phyloP scores from a whole-genome alignment of 2,888 invertebrate species.

The Drosophila anceps region DNA sequence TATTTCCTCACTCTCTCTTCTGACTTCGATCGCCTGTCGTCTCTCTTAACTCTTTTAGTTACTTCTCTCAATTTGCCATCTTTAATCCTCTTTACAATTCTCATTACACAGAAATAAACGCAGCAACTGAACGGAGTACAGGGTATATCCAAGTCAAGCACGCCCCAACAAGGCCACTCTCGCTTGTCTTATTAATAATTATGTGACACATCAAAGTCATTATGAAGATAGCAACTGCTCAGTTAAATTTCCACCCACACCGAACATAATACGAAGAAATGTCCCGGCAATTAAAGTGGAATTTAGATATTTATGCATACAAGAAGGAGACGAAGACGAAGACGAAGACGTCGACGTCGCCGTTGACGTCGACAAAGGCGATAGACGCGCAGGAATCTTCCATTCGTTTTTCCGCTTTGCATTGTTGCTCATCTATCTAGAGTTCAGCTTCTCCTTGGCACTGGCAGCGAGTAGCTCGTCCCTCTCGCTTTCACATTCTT shows the following conservation, averaged over 20 bases:
- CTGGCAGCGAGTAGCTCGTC: background rate
- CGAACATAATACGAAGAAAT: slow-evolving; percentile 32
- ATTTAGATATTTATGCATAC: slow-evolving; percentile 69
- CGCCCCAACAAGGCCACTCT: too few relatives aligned
- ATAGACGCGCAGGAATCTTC: slow-evolving; percentile 53
- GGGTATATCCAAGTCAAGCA: background rate
- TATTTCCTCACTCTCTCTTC: too few relatives aligned
- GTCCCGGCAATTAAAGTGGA: slow-evolving; percentile 61
- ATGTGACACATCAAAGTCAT: slow-evolving; percentile 76
- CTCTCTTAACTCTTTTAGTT: too few relatives aligned
- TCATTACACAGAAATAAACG: background rate
- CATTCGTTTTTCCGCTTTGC: slow-evolving; percentile 33
- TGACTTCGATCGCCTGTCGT: too few relatives aligned
- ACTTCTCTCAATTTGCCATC: background rate
- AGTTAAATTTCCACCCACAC: slow-evolving; percentile 17
- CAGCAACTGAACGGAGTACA: background rate
- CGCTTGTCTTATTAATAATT: slow-evolving; percentile 53
- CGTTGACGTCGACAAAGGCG: slow-evolving; percentile 3
- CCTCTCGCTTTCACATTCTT: slow-evolving; percentile 55
- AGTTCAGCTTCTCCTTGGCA: slow-evolving; percentile 41
- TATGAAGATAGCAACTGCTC: slow-evolving; percentile 74
- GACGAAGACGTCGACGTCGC: background rate
- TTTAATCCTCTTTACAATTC: background rate
- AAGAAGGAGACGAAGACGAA: slow-evolving; percentile 8
- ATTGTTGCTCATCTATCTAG: slow-evolving; percentile 43